Evolutionary conservation across 2,888 invertebrate species (phyloP).

Genomic region (Lagria hirta): DNA sequence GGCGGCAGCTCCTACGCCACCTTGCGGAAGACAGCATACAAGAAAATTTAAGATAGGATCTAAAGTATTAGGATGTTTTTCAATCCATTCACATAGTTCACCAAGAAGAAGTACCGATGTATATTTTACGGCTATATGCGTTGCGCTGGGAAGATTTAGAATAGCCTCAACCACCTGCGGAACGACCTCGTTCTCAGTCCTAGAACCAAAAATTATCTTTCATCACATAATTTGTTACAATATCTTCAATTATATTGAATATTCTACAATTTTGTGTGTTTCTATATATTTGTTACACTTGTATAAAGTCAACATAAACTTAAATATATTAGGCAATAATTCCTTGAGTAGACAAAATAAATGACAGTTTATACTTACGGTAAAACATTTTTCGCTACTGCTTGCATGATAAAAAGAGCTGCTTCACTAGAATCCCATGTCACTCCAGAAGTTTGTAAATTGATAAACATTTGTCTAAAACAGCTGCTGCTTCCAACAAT

Average conservation of each 20-base stretch:
- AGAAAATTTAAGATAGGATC: conserved; percentile 82
- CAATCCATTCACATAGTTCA: conserved; percentile 94
- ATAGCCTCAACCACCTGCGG: conserved; percentile 93
- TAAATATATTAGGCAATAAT: too few relatives aligned
- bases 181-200: conserved; percentile 88
- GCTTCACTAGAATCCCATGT: conserved; percentile 95
- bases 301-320: too few relatives aligned
- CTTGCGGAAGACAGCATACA: conserved; percentile 70
- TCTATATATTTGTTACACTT: too few relatives aligned
- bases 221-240: neutral
- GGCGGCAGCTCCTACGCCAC: conserved; percentile 74
- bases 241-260: too few relatives aligned
- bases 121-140: conserved; percentile 84
- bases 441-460: conserved; percentile 69
- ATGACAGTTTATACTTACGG: conserved; percentile 82
- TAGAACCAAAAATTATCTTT: conserved; percentile 50
- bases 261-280: too few relatives aligned
- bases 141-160: conserved; percentile 76
- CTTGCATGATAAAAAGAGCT: conserved; percentile 91
- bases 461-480: conserved; percentile 86
- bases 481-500: conserved; percentile 91
- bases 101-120: conserved; percentile 87
- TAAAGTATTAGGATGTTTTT: conserved; percentile 78
- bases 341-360: conserved; percentile 13
- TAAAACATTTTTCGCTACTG: conserved; percentile 90